These are phyloP conservation scores for Syngnathoides biaculeatus DNA, from an alignment of 2,113 vertebrate species.

Conservation along the genomic window DNA sequence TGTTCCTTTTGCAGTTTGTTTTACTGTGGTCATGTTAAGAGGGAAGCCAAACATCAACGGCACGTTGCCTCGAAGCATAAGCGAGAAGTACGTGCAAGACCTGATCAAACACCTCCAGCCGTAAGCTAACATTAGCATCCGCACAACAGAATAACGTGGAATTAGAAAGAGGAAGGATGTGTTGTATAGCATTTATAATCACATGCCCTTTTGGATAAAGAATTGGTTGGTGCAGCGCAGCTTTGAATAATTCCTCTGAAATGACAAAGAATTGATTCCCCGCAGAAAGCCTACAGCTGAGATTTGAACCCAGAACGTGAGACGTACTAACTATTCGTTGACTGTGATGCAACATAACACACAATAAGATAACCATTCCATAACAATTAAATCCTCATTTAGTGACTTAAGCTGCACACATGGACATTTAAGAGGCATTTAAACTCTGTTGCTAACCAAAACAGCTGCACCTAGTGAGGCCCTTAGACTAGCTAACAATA, in stretches of 20 bases:
- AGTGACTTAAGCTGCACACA: no score
- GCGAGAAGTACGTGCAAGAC: neutral
- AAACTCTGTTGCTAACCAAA: no score
- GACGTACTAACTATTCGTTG: no score
- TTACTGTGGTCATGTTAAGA: neutral
- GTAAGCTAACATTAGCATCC: neutral
- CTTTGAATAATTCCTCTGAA: no score
- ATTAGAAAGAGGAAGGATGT: neutral
- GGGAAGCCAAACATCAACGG: neutral
- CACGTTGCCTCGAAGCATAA: neutral
- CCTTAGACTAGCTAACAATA: no score
- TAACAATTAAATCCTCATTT: no score
- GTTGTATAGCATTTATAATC: neutral
- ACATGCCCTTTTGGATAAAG: neutral
- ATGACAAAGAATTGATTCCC: no score
- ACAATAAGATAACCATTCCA: neutral
- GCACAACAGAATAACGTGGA: neutral
- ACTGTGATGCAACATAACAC: neutral
- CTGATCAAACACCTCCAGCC: neutral
- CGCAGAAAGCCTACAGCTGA: no score
- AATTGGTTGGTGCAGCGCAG: no score
- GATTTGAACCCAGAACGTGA: neutral
- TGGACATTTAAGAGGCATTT: no score
- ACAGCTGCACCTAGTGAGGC: no score
- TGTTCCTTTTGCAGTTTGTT: neutral